phyloP scores from a whole-genome alignment of 2,797 vertebrate species.

The Alosa sapidissima region DNA sequence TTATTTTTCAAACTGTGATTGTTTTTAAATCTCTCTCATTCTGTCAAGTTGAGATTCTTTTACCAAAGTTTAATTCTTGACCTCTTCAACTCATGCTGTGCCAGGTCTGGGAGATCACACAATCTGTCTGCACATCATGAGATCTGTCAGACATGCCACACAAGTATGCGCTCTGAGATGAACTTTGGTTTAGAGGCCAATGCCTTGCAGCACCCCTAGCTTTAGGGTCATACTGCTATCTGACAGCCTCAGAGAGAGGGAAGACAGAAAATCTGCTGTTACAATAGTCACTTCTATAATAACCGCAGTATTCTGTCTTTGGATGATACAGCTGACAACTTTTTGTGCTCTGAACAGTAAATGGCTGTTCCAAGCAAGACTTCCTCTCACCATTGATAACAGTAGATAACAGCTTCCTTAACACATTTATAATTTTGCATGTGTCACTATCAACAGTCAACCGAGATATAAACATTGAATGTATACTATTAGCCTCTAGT shows the following conservation, averaged over 20 bases:
- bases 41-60: conserved; percentile 9
- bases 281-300: background rate
- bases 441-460: background rate
- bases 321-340: background rate
- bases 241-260: background rate
- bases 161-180: background rate
- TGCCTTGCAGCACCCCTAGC: background rate
- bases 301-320: background rate
- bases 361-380: too few relatives aligned
- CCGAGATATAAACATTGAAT: background rate
- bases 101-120: conserved; percentile 4
- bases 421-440: background rate
- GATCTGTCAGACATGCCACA: conserved; percentile 1
- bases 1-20: background rate
- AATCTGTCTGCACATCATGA: background rate
- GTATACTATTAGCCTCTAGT: background rate
- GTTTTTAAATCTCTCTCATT: background rate
- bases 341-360: background rate
- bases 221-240: background rate
- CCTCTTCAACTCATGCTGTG: conserved; percentile 11
- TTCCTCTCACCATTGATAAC: too few relatives aligned
- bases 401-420: background rate
- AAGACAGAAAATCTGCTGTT: background rate
- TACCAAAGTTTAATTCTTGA: background rate
- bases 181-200: background rate